Conservation (phyloP, 1,140 invertebrate genomes). For the Solenopsis invicta region DNA sequence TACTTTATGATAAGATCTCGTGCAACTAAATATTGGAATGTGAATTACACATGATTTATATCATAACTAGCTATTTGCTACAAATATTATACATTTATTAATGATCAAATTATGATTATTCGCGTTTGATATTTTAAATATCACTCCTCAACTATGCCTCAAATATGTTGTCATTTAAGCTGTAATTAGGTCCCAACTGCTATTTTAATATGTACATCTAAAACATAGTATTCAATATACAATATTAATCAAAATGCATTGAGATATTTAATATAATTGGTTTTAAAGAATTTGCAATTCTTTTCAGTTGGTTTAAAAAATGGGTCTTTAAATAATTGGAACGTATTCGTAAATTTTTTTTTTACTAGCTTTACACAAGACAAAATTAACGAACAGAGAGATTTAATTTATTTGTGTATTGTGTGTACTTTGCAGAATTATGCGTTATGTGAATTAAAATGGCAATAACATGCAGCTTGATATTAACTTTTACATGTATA, state of each 20-base stretch:
- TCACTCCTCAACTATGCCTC: slow-evolving; percentile 33
- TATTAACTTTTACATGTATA: slow-evolving; percentile 41
- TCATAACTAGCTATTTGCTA: slow-evolving; percentile 11
- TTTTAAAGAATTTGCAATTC: not conserved
- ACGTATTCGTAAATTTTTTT: slow-evolving; percentile 1
- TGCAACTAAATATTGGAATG: slow-evolving; percentile 26
- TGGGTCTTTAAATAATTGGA: slow-evolving; percentile 1
- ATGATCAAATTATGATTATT: not conserved
- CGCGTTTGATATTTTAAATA: not conserved
- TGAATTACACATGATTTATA: not conserved
- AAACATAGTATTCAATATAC: slow-evolving; percentile 11
- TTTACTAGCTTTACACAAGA: slow-evolving; percentile 51
- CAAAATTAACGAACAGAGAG: slow-evolving; percentile 51
- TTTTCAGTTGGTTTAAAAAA: not conserved
- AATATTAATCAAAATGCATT: slow-evolving; percentile 35
- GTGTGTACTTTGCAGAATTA: not conserved
- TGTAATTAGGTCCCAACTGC: slow-evolving; percentile 44
- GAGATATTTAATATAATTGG: not conserved
- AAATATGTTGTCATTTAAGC: slow-evolving; percentile 34
- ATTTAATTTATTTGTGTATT: slow-evolving; percentile 21
- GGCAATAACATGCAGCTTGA: not conserved
- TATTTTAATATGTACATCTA: slow-evolving; percentile 34
- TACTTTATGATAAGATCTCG: not conserved
- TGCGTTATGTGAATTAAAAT: not conserved
- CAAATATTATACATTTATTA: slow-evolving; percentile 13